Conservation (phyloP, 2,797 vertebrate species). For the Linurgus olivaceus region DNA sequence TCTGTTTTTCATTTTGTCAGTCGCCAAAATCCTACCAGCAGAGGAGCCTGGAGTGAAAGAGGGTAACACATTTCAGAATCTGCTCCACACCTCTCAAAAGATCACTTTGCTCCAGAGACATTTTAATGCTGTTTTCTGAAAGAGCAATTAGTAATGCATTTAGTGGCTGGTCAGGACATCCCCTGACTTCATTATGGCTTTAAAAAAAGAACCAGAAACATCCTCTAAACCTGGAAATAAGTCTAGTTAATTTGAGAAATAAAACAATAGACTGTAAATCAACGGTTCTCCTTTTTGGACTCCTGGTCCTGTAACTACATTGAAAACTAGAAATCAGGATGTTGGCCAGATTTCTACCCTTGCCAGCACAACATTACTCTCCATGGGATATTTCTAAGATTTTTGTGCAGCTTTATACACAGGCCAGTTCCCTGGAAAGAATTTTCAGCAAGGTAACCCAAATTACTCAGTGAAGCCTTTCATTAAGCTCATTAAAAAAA, state of each 20-base stretch:
- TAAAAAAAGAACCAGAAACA: background rate
- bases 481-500: background rate
- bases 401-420: background rate
- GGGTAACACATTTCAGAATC: background rate
- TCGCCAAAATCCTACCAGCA: background rate
- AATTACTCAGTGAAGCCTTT: background rate
- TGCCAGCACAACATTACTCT: background rate
- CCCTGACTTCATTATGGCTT: background rate
- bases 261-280: background rate
- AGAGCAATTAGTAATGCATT: background rate
- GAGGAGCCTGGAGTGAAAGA: background rate
- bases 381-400: background rate
- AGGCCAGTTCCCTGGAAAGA: background rate
- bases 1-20: background rate
- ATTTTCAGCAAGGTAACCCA: background rate
- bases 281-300: background rate
- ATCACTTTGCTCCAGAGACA: background rate
- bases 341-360: background rate
- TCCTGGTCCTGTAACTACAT: background rate
- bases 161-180: background rate
- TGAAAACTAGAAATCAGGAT: background rate
- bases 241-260: background rate
- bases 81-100: background rate
- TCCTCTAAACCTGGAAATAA: background rate
- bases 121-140: background rate